Evolutionary conservation across 2,797 vertebrate species (phyloP).

Genomic region (Hippoglossus hippoglossus): DNA sequence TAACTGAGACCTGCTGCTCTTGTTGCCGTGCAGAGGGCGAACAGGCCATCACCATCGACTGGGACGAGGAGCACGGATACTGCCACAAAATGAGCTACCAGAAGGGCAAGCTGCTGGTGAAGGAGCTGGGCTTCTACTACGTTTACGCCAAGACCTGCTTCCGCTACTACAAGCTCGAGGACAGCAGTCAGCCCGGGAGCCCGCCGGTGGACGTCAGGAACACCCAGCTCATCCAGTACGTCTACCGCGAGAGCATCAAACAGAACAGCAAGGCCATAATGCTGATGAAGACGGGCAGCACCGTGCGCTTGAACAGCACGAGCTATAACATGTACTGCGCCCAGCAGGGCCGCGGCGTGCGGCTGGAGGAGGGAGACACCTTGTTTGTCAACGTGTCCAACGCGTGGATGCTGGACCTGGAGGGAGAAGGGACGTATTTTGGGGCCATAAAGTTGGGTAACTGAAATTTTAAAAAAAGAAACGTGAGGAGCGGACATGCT

Average conservation of each 20-base stretch:
- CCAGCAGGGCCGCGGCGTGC: slow-evolving; percentile 91
- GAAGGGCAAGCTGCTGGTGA: slow-evolving; percentile 89
- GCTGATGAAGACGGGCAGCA: slow-evolving; percentile 95
- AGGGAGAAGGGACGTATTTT: slow-evolving; percentile 92
- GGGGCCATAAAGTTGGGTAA: slow-evolving; percentile 94
- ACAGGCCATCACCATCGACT: slow-evolving; percentile 80
- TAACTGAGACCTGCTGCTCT: not conserved
- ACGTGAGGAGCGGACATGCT: slow-evolving; percentile 72
- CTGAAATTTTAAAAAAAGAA: slow-evolving; percentile 70
- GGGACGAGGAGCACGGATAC: slow-evolving; percentile 89
- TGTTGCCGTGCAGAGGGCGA: slow-evolving; percentile 63
- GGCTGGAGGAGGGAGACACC: slow-evolving; percentile 88
- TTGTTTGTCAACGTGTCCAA: slow-evolving; percentile 93
- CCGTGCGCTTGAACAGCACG: slow-evolving; percentile 89
- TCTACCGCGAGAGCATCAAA: slow-evolving; percentile 89
- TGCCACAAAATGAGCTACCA: slow-evolving; percentile 88
- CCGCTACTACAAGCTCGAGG: slow-evolving; percentile 81
- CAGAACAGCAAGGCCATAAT: slow-evolving; percentile 82
- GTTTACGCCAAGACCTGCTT: slow-evolving; percentile 97
- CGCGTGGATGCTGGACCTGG: slow-evolving; percentile 90
- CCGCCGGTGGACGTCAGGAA: slow-evolving; percentile 80
- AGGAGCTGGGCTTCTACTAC: slow-evolving; percentile 93
- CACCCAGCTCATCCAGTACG: slow-evolving; percentile 92
- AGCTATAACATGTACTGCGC: slow-evolving; percentile 96
- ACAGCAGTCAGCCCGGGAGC: slow-evolving; percentile 21